phyloP scores from a whole-genome alignment of 2,113 vertebrate species.

The Galbula dea region DNA sequence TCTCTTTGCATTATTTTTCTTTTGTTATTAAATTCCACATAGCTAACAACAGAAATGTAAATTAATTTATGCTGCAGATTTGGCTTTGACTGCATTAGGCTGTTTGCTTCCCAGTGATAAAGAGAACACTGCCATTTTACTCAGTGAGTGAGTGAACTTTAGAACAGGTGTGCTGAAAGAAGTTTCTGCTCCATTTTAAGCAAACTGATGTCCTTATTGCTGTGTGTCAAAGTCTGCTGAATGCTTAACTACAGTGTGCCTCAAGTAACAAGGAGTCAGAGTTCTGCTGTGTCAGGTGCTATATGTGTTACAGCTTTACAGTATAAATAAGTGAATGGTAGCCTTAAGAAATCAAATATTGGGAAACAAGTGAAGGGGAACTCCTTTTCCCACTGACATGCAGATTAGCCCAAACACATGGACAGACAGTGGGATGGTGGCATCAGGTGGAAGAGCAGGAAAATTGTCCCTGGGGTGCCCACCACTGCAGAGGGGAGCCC shows the following conservation, averaged over 20 bases:
- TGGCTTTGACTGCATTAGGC: neutral
- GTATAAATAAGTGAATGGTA: neutral
- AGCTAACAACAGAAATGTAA: neutral
- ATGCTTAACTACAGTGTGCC: accelerated
- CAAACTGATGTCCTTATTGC: neutral
- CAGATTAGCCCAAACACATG: neutral
- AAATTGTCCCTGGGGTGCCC: neutral
- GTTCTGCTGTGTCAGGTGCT: neutral
- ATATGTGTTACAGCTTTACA: accelerated
- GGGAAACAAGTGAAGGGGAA: neutral
- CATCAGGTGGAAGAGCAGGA: neutral
- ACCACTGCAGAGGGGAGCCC: no score
- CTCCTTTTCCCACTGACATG: neutral
- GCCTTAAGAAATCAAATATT: neutral
- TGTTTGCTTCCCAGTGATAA: neutral
- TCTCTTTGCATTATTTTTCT: neutral
- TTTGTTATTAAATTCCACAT: neutral
- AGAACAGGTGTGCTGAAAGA: neutral
- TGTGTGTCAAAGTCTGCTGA: neutral
- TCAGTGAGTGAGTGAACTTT: neutral
- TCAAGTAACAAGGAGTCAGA: neutral
- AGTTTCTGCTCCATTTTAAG: neutral
- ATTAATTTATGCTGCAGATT: neutral
- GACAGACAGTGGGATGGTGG: neutral
- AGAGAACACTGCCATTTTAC: accelerated